These are phyloP conservation scores for Psettodes erumei DNA, from an alignment of 2,113 vertebrate genomes.

Conservation along the genomic window DNA sequence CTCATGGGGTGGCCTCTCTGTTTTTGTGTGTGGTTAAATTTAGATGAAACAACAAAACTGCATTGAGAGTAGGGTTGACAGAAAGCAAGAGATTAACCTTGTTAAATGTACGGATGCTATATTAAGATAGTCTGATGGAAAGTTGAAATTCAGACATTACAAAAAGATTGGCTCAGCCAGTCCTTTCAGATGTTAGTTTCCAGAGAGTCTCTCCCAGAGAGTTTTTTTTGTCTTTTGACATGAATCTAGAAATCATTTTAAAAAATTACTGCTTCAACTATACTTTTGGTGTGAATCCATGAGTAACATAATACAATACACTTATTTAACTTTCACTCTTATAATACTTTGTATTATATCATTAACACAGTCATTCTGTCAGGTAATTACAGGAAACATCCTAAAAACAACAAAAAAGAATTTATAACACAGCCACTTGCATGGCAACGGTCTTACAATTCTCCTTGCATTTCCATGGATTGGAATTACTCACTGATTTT, in stretches of 20 bases:
- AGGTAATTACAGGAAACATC: background rate
- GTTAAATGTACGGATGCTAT: background rate
- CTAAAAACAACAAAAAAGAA: background rate
- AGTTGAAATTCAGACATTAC: background rate
- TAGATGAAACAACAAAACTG: slow-evolving; percentile 10
- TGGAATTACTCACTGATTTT: background rate
- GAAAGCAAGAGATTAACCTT: background rate
- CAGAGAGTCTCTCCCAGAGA: background rate
- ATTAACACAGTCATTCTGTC: background rate
- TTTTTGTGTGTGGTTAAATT: slow-evolving; percentile 16
- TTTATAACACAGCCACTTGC: background rate
- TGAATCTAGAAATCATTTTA: background rate
- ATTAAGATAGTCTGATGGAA: background rate
- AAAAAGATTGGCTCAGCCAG: too few relatives aligned
- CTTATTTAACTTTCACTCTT: background rate
- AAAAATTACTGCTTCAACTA: background rate
- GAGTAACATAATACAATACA: background rate
- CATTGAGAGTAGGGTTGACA: background rate
- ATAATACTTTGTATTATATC: background rate
- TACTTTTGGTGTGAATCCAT: background rate
- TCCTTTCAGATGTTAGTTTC: background rate
- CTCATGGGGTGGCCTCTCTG: background rate
- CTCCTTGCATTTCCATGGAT: background rate
- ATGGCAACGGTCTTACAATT: background rate
- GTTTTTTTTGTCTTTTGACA: background rate